Conservation (phyloP, 2,113 vertebrate genomes). For the Tragulus kanchil region DNA sequence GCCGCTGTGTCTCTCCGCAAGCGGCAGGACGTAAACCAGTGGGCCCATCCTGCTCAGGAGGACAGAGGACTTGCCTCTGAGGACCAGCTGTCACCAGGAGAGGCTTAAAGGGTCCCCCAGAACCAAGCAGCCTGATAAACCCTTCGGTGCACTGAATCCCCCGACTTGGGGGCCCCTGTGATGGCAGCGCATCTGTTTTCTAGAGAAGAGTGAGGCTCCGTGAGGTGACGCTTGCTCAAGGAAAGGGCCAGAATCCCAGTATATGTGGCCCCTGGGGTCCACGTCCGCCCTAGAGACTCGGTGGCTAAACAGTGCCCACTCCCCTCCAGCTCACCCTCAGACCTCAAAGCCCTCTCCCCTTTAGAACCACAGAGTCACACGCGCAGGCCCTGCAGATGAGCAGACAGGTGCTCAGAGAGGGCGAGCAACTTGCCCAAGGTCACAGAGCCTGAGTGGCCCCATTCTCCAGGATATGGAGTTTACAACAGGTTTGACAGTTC, state of each 20-base stretch:
- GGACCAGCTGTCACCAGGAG: neutral
- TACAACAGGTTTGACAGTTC: neutral
- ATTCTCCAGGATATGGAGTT: neutral
- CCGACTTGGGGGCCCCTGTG: too few relatives aligned
- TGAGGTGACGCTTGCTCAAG: neutral
- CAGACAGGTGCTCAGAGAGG: neutral
- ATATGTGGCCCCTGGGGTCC: neutral
- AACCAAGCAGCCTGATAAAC: neutral
- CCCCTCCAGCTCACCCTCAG: neutral
- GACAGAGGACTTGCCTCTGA: neutral
- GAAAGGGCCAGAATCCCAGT: neutral
- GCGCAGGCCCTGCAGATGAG: neutral
- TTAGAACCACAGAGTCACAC: rapidly evolving
- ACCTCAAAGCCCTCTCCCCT: neutral
- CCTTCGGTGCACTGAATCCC: neutral
- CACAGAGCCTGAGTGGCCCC: neutral
- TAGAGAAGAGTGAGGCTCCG: neutral
- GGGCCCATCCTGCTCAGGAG: neutral
- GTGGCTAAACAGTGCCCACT: neutral
- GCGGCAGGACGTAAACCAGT: neutral
- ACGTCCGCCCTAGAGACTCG: neutral
- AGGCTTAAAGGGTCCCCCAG: neutral
- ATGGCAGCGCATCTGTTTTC: neutral
- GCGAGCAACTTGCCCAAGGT: neutral
- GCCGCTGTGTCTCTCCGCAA: neutral